A percentile compares a stretch with the other conserved stretches of the same genome.
phyloP scores from a whole-genome alignment of 2,797 vertebrate genomes.

The Pseudochromis fuscus region DNA sequence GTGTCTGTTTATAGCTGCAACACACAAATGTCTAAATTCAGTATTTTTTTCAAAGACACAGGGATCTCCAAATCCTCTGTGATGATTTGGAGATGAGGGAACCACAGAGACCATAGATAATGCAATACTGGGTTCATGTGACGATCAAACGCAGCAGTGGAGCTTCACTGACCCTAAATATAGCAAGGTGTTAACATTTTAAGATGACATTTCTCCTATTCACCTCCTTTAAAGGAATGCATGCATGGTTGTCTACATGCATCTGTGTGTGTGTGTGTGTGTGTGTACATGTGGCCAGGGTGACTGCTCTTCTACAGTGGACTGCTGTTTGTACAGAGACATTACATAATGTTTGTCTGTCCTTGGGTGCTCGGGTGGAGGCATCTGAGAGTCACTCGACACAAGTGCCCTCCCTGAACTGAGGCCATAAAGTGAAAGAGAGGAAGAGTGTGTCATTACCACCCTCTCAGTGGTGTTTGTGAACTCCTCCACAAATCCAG shows the following conservation, averaged over 20 bases:
- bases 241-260: neutral
- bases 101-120: neutral
- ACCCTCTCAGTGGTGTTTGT: neutral
- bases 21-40: too few species aligned
- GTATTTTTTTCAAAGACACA: slow-evolving; percentile 7
- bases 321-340: slow-evolving; percentile 34
- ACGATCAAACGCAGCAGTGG: neutral
- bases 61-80: too few species aligned
- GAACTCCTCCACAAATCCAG: neutral
- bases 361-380: slow-evolving; percentile 29
- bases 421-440: slow-evolving; percentile 21
- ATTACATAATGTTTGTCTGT: slow-evolving; percentile 56
- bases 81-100: neutral
- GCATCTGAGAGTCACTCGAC: slow-evolving; percentile 30
- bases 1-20: slow-evolving; percentile 28
- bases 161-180: slow-evolving; percentile 32
- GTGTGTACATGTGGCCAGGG: neutral
- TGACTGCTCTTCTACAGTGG: slow-evolving; percentile 12
- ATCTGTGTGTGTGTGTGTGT: neutral
- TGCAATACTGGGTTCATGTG: slow-evolving; percentile 3
- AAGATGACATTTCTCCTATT: slow-evolving; percentile 2
- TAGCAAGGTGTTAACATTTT: slow-evolving; percentile 1
- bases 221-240: slow-evolving; percentile 20
- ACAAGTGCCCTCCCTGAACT: slow-evolving; percentile 19
- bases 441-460: neutral